These are phyloP conservation scores for Melolontha melolontha DNA, from an alignment of 2,888 invertebrate species.

Conservation along the genomic window DNA sequence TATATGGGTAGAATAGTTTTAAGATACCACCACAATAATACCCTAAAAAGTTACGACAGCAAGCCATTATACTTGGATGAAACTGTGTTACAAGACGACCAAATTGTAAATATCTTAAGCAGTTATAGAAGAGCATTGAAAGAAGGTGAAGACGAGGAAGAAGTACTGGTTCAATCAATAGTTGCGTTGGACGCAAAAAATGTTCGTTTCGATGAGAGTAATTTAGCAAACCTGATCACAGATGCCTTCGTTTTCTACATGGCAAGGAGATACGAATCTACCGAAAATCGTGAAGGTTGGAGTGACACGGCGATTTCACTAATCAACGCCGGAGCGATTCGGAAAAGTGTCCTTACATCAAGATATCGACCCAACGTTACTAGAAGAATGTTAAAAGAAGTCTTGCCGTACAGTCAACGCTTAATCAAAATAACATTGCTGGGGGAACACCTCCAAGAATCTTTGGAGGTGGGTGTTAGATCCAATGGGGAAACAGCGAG, in stretches of 20 bases:
- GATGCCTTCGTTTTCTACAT: constrained; percentile 79
- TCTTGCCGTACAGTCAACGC: constrained; percentile 81
- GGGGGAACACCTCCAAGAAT: constrained; percentile 72
- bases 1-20: constrained; percentile 84
- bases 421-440: constrained; percentile 74
- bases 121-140: constrained; percentile 71
- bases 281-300: constrained; percentile 67
- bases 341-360: constrained; percentile 71
- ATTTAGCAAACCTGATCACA: constrained; percentile 84
- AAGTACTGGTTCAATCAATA: constrained; percentile 75
- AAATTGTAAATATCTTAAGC: constrained; percentile 72
- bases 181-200: constrained; percentile 67
- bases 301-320: constrained; percentile 82
- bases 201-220: constrained; percentile 84
- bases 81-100: constrained; percentile 74
- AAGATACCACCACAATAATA: constrained; percentile 78
- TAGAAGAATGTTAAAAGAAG: constrained; percentile 77
- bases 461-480: constrained; percentile 59
- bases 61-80: constrained; percentile 70
- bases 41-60: constrained; percentile 65
- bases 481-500: constrained; percentile 59
- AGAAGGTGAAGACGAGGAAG: constrained; percentile 65
- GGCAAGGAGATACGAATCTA: constrained; percentile 65
- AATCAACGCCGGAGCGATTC: constrained; percentile 82
- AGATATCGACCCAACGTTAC: constrained; percentile 72